Percentiles rank a stretch among this genome's conserved stretches.
Evolutionary conservation across 2,113 vertebrate genomes (phyloP).

Genomic region (Amphiprion ocellaris): DNA sequence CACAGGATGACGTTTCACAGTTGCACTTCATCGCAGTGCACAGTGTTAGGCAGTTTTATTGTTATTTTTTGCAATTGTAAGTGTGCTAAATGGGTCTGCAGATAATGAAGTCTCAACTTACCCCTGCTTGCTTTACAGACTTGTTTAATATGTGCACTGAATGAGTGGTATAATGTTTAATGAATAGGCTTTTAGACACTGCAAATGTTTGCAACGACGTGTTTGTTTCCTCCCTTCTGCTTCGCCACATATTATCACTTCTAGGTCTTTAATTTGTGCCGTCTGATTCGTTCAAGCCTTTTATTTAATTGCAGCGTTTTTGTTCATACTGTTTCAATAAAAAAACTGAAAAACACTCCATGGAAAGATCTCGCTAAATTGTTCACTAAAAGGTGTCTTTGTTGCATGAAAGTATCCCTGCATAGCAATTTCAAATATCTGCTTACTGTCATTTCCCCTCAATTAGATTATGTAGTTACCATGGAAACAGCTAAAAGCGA

Average conservation of each 20-base stretch:
- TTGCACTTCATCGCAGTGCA: constrained; percentile 65
- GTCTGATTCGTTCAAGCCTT: constrained; percentile 67
- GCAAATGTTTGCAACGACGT: constrained; percentile 81
- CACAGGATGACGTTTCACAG: constrained; percentile 57
- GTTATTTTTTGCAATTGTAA: constrained; percentile 52
- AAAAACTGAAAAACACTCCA: constrained; percentile 63
- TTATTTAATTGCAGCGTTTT: constrained; percentile 85
- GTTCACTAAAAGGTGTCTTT: constrained; percentile 6
- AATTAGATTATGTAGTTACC: constrained; percentile 30
- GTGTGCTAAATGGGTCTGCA: constrained; percentile 70
- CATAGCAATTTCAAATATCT: background rate
- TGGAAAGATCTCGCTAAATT: background rate
- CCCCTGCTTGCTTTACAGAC: constrained; percentile 74
- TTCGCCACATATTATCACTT: constrained; percentile 67
- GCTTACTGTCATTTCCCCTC: constrained; percentile 14
- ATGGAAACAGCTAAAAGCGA: constrained; percentile 10
- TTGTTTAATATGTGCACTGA: constrained; percentile 81
- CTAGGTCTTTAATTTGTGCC: constrained; percentile 74
- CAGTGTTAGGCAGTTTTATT: constrained; percentile 54
- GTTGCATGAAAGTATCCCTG: background rate
- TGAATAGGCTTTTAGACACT: constrained; percentile 80
- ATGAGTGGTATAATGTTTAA: constrained; percentile 74
- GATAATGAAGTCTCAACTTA: constrained; percentile 66
- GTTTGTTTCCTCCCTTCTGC: constrained; percentile 56
- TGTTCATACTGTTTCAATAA: constrained; percentile 84